Base-by-base conservation (phyloP, 2,888 invertebrate species). In the Stegana nigrithorax region DNA sequence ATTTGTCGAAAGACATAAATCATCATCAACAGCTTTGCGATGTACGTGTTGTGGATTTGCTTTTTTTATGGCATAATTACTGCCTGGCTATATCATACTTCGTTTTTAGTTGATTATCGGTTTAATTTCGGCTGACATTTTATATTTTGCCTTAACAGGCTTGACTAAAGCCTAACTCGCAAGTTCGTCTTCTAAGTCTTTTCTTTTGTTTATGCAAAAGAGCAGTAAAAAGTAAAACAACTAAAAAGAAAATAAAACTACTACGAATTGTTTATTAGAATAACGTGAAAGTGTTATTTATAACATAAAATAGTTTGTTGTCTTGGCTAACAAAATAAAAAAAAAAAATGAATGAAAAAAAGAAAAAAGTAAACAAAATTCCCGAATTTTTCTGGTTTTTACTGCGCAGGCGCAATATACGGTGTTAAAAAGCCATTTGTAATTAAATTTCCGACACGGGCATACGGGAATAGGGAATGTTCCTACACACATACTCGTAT, bases 151-250 rank as follows among this genome's bases (percentile, higher is more conserved):
- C 17, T 27, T 53, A 21, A 21, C 21, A 7, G 8, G 23, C 8
- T 50, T 25, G 25, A 50, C n/a, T 39, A 39, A 39, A 4, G 2
- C 44, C 55, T 57, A 58, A 42, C 57, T 32, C 29, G 61, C 74
- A 67, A 74, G 74, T 72, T 68, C 61, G 64, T 45, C 36, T 45
- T 62, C 56, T 53, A 39, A 64, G 26, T 59, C 59, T 59, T 58
- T 45, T 47, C 57, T 36, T 60, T 44, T 32, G 62, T 17, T 27
- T 42, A 26, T 25, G 66, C 67, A 74, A 69, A 76, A 76, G 72
- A 65, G 76, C 74, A 76, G 76, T 73, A 76, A 69, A 69, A 67
- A 70, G 59, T 58, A 10, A 53, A 32, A 63, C 32, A 59, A 59
- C 12, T 42, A 25, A 58, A 42, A 51, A 58, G 36, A 39, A 44